Evolutionary conservation across 2,797 vertebrate genomes (phyloP).

Genomic region (Betta splendens): DNA sequence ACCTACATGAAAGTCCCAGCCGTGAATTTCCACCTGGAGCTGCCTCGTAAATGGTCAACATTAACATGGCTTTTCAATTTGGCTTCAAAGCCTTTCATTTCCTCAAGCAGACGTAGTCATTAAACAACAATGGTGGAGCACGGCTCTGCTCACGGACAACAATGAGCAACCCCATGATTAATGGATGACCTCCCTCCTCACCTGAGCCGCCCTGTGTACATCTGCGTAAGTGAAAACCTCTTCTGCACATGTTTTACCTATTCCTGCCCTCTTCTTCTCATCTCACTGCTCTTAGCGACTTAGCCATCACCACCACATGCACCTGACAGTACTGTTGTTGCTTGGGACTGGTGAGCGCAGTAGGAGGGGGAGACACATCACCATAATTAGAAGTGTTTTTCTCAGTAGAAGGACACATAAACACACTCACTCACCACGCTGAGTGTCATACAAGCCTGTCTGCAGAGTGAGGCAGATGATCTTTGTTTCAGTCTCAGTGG

Average conservation of each 20-base stretch:
- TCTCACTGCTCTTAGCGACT: constrained; percentile 3
- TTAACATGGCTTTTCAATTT: not conserved
- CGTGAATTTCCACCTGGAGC: too few species aligned
- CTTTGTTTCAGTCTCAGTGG: not conserved
- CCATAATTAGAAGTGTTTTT: constrained; percentile 65
- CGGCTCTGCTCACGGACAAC: constrained; percentile 27
- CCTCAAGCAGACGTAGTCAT: constrained; percentile 12
- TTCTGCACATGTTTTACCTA: not conserved
- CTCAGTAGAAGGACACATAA: constrained; percentile 41
- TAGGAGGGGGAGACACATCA: constrained; percentile 43
- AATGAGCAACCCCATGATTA: constrained; percentile 21
- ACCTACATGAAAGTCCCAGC: too few species aligned
- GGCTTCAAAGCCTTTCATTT: not conserved
- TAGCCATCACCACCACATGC: constrained; percentile 3
- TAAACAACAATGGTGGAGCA: constrained; percentile 10
- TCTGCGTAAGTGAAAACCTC: not conserved
- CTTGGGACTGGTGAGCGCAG: constrained; percentile 39
- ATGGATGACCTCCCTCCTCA: constrained; percentile 1
- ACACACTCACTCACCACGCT: constrained; percentile 5
- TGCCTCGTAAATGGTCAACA: not conserved
- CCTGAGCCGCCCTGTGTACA: constrained; percentile 10
- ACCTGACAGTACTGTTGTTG: constrained; percentile 37
- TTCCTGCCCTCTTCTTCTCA: not conserved
- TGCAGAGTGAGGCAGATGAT: not conserved
- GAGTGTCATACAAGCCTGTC: not conserved